These are phyloP conservation scores for Pygoscelis adeliae DNA, from an alignment of 2,113 vertebrate genomes.

Conservation along the genomic window DNA sequence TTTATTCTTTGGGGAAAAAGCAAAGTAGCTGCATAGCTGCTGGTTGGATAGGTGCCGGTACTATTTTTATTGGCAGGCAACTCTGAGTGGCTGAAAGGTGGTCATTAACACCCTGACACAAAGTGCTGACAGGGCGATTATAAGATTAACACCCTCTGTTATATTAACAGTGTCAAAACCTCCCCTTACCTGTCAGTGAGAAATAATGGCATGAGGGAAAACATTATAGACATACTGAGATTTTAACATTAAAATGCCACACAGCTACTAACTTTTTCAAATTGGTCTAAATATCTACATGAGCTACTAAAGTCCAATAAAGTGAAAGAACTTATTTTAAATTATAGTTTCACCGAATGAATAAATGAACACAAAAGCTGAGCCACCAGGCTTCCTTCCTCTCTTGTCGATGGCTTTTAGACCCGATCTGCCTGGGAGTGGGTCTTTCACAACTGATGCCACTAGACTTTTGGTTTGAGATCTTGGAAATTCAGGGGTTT, in stretches of 20 bases:
- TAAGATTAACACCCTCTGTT: slow-evolving; percentile 79
- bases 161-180: slow-evolving; percentile 74
- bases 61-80: slow-evolving; percentile 77
- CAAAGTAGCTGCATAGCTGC: slow-evolving; percentile 47
- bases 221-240: background rate
- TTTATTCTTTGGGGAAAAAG: slow-evolving; percentile 10
- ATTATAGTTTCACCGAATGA: background rate
- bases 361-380: background rate
- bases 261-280: background rate
- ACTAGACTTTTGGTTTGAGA: background rate
- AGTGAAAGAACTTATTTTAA: background rate
- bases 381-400: background rate
- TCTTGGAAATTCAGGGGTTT: background rate
- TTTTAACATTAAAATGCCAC: slow-evolving; percentile 23
- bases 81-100: slow-evolving; percentile 77
- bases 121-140: slow-evolving; percentile 80
- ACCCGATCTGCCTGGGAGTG: background rate
- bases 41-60: slow-evolving; percentile 57
- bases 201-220: slow-evolving; percentile 59
- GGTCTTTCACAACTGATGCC: background rate
- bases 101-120: slow-evolving; percentile 79
- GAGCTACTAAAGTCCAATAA: background rate
- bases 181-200: slow-evolving; percentile 75
- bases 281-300: background rate
- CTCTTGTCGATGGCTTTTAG: background rate